Evolutionary conservation across 2,797 vertebrate species (phyloP), one percentile per base, ranked within the genome.

Genomic region (Chaenodraco wilsoni): DNA sequence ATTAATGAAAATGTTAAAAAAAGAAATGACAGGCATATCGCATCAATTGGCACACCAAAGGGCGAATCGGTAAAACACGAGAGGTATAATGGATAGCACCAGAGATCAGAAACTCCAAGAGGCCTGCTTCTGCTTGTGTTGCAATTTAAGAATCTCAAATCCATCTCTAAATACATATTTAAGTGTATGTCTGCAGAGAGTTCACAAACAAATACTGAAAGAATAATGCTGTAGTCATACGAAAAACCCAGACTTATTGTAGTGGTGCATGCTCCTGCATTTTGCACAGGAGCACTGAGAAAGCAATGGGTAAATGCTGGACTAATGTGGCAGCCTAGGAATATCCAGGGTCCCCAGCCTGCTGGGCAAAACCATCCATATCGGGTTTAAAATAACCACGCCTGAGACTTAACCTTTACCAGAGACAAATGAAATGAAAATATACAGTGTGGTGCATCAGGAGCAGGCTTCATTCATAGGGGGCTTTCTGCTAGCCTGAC

Each of bases 371-470:
- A 89, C 92, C 93, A 94, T 95, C 93, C 92, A 95, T 95, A 94
- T 94, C 85, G 83, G 91, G 92, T 95, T 95, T 94, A 94, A 95
- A 95, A 95, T 95, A 95, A 94, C 94, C 93, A 93, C 94, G 87
- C 93, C 90, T 88, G 94, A 95, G 94, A 95, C 92, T 93, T 95
- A 94, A 95, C 94, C 94, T 95, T 95, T 95, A 94, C 88, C 91
- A 92, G 93, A 94, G 93, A 95, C 92, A 94, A 95, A 94, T 94
- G 92, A 94, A 94, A 93, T 92, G 88, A 93, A 93, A 93, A 91
- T 92, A 92, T 92, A 92, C 91, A 88, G 88, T 84, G 88, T 90
- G 85, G 89, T 87, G 87, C 90, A 91, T 93, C 92, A 88, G 91
- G 89, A 93, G 90, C 91, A 86, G 93, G 86, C 85, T 93, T 93